Percentiles rank a stretch among this genome's conserved stretches.
phyloP scores from a whole-genome alignment of 2,888 invertebrate genomes.

The Dendrolimus houi region DNA sequence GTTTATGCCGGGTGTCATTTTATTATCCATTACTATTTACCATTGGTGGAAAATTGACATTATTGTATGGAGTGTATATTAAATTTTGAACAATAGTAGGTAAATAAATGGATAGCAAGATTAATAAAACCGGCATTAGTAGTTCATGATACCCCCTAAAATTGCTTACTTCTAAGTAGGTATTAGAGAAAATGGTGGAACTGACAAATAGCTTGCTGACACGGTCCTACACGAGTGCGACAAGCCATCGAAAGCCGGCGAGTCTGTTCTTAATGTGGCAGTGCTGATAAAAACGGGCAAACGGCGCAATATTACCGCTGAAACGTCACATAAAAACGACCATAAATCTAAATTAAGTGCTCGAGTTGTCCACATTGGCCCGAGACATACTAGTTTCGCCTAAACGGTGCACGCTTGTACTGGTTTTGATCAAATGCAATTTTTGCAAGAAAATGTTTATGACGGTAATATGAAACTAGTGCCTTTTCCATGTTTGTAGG shows the following conservation, averaged over 20 bases:
- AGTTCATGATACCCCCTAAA: not conserved
- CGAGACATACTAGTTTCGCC: constrained; percentile 12
- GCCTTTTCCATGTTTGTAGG: too few species aligned
- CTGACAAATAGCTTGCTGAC: not conserved
- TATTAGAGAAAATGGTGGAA: not conserved
- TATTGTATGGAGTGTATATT: too few species aligned
- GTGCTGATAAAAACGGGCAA: not conserved
- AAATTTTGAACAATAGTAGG: too few species aligned
- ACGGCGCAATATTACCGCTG: not conserved
- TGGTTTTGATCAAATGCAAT: constrained; percentile 7
- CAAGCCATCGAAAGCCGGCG: not conserved
- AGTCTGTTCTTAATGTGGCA: not conserved
- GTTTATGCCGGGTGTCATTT: too few species aligned
- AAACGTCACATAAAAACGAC: not conserved
- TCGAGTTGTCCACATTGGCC: constrained; percentile 8
- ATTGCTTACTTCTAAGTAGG: not conserved
- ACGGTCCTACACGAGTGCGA: not conserved
- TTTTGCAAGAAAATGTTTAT: not conserved
- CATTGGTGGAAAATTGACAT: too few species aligned
- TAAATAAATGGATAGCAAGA: too few species aligned
- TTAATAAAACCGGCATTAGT: too few species aligned
- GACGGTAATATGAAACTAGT: too few species aligned
- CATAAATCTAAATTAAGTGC: constrained; percentile 11
- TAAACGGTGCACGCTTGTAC: constrained; percentile 6
- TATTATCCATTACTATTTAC: too few species aligned